phyloP scores from a whole-genome alignment of 2,113 vertebrate species.

The Nibea coibor region DNA sequence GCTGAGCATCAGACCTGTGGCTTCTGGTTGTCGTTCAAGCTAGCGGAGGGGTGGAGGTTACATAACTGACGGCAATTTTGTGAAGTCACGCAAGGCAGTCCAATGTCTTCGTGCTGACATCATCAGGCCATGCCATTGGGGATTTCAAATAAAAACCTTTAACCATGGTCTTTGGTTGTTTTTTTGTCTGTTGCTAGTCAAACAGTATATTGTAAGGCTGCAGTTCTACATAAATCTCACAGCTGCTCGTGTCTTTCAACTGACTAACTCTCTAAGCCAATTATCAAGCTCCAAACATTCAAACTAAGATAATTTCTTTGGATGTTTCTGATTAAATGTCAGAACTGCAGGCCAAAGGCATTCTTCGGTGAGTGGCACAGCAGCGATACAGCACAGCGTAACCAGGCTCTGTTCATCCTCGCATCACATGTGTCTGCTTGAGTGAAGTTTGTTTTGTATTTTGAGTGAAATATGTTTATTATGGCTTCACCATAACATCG shows the following conservation, averaged over 20 bases:
- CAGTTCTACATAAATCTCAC: slow-evolving; percentile 33
- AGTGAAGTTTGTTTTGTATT: no score
- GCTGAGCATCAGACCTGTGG: slow-evolving; percentile 58
- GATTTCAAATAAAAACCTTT: slow-evolving; percentile 51
- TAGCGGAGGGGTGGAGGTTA: slow-evolving; percentile 47
- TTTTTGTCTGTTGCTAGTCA: slow-evolving; percentile 43
- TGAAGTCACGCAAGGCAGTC: slow-evolving; percentile 68
- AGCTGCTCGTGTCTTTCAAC: slow-evolving; percentile 51
- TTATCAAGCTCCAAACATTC: slow-evolving; percentile 24
- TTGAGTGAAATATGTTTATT: not conserved
- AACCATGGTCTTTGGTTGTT: slow-evolving; percentile 25
- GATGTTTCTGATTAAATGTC: slow-evolving; percentile 25
- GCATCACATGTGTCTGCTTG: not conserved
- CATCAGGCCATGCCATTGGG: slow-evolving; percentile 27
- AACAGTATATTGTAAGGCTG: slow-evolving; percentile 12
- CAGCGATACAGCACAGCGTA: not conserved
- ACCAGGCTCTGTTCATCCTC: not conserved
- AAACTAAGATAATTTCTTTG: slow-evolving; percentile 38
- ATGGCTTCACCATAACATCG: not conserved
- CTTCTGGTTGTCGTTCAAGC: slow-evolving; percentile 67
- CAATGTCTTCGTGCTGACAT: slow-evolving; percentile 47
- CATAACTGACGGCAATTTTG: slow-evolving; percentile 68
- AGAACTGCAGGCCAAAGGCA: not conserved
- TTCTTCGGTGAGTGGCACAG: not conserved
- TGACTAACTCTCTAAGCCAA: slow-evolving; percentile 30